Evolutionary conservation across 2,113 vertebrate genomes (phyloP).

Genomic region (Melospiza georgiana): DNA sequence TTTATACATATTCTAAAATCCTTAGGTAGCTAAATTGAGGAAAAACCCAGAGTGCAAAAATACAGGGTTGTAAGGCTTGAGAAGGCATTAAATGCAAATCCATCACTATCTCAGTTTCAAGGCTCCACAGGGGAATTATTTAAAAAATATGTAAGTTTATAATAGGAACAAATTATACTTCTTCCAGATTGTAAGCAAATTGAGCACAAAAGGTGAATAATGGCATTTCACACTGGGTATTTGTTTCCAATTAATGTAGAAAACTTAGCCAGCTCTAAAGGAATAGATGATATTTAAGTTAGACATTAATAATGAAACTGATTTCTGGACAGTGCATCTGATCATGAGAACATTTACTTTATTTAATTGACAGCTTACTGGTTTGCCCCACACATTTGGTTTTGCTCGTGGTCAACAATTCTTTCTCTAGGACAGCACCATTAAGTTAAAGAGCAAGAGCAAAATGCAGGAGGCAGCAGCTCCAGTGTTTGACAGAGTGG

Average conservation of each 20-base stretch:
- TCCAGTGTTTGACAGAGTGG: not conserved
- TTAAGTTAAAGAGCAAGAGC: conserved; percentile 19
- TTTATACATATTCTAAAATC: not conserved
- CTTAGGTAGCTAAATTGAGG: not conserved
- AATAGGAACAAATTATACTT: conserved; percentile 37
- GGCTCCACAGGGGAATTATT: not conserved
- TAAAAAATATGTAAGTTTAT: conserved; percentile 3
- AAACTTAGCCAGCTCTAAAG: not conserved
- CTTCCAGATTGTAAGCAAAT: conserved; percentile 22
- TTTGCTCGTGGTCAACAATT: not conserved
- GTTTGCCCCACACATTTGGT: not conserved
- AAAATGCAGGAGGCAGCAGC: not conserved
- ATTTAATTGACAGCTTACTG: not conserved
- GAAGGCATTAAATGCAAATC: not conserved
- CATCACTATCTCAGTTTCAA: conserved; percentile 3
- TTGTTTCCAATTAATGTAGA: conserved; percentile 7
- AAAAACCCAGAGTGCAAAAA: not conserved
- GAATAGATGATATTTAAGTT: not conserved
- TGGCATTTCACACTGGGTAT: conserved; percentile 27
- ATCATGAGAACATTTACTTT: not conserved
- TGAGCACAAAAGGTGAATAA: conserved; percentile 31
- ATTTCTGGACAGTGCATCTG: not conserved
- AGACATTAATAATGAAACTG: not conserved
- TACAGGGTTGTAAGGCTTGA: not conserved
- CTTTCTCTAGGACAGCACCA: not conserved